A percentile compares a stretch with the other conserved stretches of the same genome.
Evolutionary conservation across 2,888 invertebrate genomes (phyloP).

Genomic region (Aquatica leii): DNA sequence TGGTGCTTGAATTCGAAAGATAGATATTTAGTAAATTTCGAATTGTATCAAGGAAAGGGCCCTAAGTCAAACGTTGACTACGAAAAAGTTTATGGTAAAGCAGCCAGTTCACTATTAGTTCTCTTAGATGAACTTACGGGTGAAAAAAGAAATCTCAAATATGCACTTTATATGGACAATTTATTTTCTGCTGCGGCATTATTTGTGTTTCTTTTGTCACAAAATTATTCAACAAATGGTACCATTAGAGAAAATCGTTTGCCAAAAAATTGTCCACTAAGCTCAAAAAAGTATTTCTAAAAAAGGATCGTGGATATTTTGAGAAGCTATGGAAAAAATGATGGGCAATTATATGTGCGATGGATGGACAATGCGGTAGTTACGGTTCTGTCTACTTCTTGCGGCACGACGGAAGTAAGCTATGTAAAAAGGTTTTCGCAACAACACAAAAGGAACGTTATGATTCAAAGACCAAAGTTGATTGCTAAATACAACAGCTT

Average conservation of each 20-base stretch:
- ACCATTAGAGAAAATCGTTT: neutral
- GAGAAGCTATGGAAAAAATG: neutral
- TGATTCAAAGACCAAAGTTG: neutral
- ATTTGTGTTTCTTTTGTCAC: neutral
- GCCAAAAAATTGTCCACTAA: neutral
- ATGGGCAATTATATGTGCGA: neutral
- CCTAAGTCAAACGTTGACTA: neutral
- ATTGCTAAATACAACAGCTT: neutral
- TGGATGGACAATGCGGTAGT: neutral
- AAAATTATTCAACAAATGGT: neutral
- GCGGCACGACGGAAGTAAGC: neutral
- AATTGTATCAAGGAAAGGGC: neutral
- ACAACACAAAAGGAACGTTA: neutral
- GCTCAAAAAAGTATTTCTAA: neutral
- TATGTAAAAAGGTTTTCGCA: neutral
- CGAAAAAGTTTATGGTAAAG: neutral
- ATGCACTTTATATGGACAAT: neutral
- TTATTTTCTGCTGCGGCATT: too few species aligned
- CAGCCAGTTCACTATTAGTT: neutral
- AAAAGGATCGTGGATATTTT: neutral
- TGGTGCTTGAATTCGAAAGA: neutral
- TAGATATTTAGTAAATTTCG: neutral
- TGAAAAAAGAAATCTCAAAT: neutral
- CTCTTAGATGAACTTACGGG: neutral
- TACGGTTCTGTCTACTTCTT: neutral